Conservation (phyloP, 2,888 invertebrate species). For the Zaprionus lineosus region DNA sequence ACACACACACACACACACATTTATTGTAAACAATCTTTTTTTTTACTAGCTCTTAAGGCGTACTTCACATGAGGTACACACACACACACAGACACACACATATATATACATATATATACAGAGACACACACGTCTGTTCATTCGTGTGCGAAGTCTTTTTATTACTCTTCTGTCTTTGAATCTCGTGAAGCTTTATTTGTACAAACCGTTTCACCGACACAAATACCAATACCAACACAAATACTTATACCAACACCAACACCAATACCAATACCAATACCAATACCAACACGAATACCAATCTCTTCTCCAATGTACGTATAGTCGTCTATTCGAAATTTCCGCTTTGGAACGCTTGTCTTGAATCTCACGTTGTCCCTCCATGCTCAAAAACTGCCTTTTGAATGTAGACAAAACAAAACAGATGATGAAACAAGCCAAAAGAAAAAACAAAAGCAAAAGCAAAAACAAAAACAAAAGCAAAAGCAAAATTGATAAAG, state of each 20-base stretch:
- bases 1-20: conserved; percentile 18
- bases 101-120: conserved; percentile 10
- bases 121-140: no score
- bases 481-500: no score
- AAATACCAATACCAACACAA: no score
- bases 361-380: conserved; percentile 76
- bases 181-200: conserved; percentile 34
- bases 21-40: conserved; percentile 49
- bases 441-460: conserved; percentile 21
- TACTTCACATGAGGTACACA: conserved; percentile 27
- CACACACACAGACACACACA: conserved; percentile 8
- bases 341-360: conserved; percentile 53
- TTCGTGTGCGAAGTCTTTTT: no score
- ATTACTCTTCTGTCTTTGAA: conserved; percentile 9
- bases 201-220: conserved; percentile 39
- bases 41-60: conserved; percentile 62
- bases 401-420: conserved; percentile 52
- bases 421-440: not conserved
- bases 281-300: no score
- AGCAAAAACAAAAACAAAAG: conserved; percentile 16
- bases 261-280: no score
- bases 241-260: no score
- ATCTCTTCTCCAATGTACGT: no score
- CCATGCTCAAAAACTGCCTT: conserved; percentile 76
- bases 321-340: conserved; percentile 38